Conservation (phyloP, 1,140 invertebrate genomes). For the Hetaerina americana region DNA sequence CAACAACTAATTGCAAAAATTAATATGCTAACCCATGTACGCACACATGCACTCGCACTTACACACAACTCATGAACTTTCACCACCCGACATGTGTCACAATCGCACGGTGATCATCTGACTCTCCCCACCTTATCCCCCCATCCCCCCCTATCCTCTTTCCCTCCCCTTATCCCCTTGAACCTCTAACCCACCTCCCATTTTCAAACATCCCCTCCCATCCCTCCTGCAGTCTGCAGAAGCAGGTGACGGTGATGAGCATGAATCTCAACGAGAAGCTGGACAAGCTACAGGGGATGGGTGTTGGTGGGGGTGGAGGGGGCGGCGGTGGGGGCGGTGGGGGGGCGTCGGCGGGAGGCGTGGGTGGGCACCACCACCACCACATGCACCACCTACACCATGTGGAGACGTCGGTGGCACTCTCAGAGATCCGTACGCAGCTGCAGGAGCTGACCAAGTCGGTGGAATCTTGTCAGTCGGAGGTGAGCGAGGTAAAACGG, state of each 20-base stretch:
- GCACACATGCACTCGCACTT: no score
- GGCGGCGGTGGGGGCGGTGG: neutral
- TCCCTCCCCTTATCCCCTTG: conserved; percentile 19
- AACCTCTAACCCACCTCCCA: neutral
- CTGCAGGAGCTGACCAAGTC: conserved; percentile 84
- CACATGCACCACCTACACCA: conserved; percentile 36
- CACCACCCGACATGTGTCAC: no score
- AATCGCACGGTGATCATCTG: no score
- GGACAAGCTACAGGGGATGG: conserved; percentile 71
- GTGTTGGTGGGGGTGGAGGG: conserved; percentile 35
- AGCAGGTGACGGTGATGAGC: conserved; percentile 91
- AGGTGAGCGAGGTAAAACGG: conserved; percentile 77
- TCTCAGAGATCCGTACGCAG: conserved; percentile 79
- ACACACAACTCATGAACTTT: no score
- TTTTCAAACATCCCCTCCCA: conserved; percentile 10
- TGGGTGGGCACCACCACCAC: neutral
- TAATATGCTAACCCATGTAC: no score
- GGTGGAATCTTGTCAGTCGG: conserved; percentile 84
- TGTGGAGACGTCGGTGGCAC: conserved; percentile 75
- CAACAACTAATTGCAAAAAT: no score
- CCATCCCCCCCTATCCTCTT: neutral
- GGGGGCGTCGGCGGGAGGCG: neutral
- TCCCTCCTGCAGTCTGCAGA: conserved; percentile 61
- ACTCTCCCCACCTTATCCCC: neutral
- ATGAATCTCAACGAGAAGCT: conserved; percentile 84